A percentile compares a stretch with the other conserved stretches of the same genome.
Conservation (phyloP, 2,797 vertebrate species). For the Cephalopachus bancanus region DNA sequence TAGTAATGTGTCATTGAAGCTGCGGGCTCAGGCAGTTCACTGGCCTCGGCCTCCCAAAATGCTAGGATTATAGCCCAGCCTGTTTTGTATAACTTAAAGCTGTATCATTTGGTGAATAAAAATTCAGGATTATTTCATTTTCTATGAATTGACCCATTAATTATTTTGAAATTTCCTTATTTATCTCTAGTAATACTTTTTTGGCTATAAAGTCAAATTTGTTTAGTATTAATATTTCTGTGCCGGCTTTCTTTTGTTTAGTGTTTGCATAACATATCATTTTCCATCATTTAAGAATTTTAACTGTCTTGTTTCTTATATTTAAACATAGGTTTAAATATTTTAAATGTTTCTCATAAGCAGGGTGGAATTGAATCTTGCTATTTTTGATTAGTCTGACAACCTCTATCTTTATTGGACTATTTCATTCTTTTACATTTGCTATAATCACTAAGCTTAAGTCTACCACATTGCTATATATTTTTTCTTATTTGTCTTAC, state of each 20-base stretch:
- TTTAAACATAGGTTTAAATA: conserved; percentile 19
- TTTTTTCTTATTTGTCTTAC: background rate
- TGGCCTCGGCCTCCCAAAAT: too few species aligned
- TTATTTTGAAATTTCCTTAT: background rate
- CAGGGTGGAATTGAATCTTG: background rate
- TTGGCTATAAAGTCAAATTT: background rate
- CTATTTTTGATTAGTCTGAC: background rate
- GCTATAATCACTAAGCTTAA: background rate
- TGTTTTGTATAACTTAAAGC: background rate
- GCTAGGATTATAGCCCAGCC: too few species aligned
- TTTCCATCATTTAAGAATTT: background rate
- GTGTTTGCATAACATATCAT: background rate
- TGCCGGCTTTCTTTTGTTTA: background rate
- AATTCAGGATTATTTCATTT: background rate
- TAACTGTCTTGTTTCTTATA: background rate
- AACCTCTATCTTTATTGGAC: background rate
- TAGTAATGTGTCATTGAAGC: background rate
- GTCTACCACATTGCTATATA: background rate
- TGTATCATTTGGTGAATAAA: background rate
- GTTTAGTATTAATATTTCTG: background rate
- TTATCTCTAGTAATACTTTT: conserved; percentile 15
- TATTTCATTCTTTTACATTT: conserved; percentile 26
- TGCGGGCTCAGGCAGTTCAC: too few species aligned
- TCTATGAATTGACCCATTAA: background rate
- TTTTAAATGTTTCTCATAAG: background rate